These are phyloP conservation scores for Aspiorhynchus laticeps DNA, from an alignment of 2,113 vertebrate species.

Conservation along the genomic window DNA sequence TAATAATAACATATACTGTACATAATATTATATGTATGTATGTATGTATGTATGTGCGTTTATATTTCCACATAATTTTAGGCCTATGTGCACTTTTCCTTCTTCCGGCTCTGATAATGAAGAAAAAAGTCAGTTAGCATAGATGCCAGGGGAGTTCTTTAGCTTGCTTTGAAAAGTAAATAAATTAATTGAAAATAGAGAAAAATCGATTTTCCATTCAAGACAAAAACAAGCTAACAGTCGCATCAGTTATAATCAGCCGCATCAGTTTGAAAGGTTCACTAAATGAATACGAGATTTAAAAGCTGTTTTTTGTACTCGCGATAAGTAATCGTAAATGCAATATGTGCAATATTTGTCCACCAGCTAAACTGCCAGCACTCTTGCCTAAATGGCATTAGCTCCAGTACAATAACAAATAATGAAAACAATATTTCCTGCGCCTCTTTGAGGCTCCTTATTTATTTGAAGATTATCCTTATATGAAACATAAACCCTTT, in stretches of 20 bases:
- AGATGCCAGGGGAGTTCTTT: background rate
- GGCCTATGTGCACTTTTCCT: background rate
- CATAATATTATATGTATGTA: no score
- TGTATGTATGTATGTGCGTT: no score
- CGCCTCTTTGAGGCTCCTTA: background rate
- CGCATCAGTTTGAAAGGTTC: background rate
- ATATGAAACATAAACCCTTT: conserved; percentile 38
- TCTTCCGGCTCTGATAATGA: background rate
- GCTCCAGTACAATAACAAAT: conserved; percentile 26
- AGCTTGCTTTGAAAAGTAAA: conserved; percentile 9
- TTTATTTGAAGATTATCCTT: conserved; percentile 35
- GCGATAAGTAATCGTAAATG: background rate
- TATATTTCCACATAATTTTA: no score
- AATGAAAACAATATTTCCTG: conserved; percentile 35
- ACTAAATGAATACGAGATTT: background rate
- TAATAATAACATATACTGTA: no score
- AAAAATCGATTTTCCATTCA: background rate
- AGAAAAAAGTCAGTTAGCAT: background rate
- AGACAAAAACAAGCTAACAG: background rate
- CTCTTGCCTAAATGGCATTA: conserved; percentile 9
- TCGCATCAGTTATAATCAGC: background rate
- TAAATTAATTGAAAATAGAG: background rate
- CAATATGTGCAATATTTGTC: conserved; percentile 26
- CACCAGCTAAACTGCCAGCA: background rate
- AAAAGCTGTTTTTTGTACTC: background rate